Evolutionary conservation across 2,888 invertebrate genomes (phyloP), one percentile per base, ranked within the genome.

Genomic region (Aelia acuminata): DNA sequence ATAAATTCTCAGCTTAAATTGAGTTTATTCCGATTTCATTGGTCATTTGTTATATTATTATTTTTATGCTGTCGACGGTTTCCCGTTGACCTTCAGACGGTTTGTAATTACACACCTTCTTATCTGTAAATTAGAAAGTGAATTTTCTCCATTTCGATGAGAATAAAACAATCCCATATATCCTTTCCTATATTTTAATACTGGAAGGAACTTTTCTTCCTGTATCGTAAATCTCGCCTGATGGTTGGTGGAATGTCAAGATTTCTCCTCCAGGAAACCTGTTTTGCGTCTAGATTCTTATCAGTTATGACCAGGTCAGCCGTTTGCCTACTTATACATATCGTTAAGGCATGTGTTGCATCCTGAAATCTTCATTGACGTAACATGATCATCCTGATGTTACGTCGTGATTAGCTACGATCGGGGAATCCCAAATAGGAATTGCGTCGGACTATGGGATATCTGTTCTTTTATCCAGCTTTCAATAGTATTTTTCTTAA

Each of bases 261-360:
- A 80, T 80, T 80, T 80, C 80, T 80, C 80, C 43, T 3, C 13
- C 80, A 47, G 43, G 43, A 80, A 80, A 80, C 80, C 80, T 80
- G 80, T 80, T 80, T 43, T 43, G 15, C 43, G 43, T n/a, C 80
- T n/a, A 5, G 43, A 80, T 80, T 47, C 0, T 80, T 11, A 39
- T 47, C 80, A 22, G 43, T 70, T 70, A 70, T 80, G 80, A 80
- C 80, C 43, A 80, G 80, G 80, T 80, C 80, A 80, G 22, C n/a
- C n/a, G 43, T 39, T 80, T 80, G 43, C 80, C 39, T 80, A 39
- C 80, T 80, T 80, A 31, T 35, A 8, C 63, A 70, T 35, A 26
- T 70, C 63, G 31, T 70, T 35, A 70, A 70, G 63, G 18, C 57
- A 57, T 57, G 53, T 57, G 53, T 63, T 63, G 7, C 63, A 70